Percentiles rank a stretch among this genome's conserved stretches.
Conservation (phyloP, 2,797 vertebrate genomes). For the Lacerta agilis region DNA sequence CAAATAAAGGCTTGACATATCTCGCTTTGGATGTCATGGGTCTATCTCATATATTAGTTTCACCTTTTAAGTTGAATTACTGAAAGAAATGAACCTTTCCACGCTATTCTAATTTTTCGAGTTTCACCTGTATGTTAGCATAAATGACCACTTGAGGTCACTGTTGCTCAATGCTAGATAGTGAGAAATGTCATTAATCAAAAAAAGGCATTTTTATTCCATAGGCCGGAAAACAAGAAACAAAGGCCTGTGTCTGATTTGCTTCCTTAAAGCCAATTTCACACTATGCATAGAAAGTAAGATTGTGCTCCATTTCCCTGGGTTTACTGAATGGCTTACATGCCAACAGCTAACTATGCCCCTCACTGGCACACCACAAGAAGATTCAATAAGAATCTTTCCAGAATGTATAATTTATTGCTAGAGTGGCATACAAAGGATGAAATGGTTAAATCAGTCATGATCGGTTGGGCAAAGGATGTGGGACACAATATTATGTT, state of each 20-base stretch:
- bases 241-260: background rate
- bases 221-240: background rate
- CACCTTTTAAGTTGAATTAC: too few relatives aligned
- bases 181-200: background rate
- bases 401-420: too few relatives aligned
- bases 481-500: too few relatives aligned
- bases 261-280: background rate
- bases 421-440: too few relatives aligned
- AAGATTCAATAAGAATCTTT: too few relatives aligned
- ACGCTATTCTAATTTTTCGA: too few relatives aligned
- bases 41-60: too few relatives aligned
- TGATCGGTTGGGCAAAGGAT: too few relatives aligned
- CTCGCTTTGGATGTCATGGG: too few relatives aligned
- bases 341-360: background rate
- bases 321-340: background rate
- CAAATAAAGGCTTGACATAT: too few relatives aligned
- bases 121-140: background rate
- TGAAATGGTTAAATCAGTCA: too few relatives aligned
- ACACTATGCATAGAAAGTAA: background rate
- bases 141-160: slow-evolving; percentile 66
- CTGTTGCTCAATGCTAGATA: slow-evolving; percentile 41
- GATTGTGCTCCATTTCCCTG: background rate
- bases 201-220: background rate
- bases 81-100: too few relatives aligned
- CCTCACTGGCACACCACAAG: background rate